Evolutionary conservation across 2,797 vertebrate genomes (phyloP), one percentile per base, ranked within the genome.

Genomic region (Sitta carolinensis): DNA sequence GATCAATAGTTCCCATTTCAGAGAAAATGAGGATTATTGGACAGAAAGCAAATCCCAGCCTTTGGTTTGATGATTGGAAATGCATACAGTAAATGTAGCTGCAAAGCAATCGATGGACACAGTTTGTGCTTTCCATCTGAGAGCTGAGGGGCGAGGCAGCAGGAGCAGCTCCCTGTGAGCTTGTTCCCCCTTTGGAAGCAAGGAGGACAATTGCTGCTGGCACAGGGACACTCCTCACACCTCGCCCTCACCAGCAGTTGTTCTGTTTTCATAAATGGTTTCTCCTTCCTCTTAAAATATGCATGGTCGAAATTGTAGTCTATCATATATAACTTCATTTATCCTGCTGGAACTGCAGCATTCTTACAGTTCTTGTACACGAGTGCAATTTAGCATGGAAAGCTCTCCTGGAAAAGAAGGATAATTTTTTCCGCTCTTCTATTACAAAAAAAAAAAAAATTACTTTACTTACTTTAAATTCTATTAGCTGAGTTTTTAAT

Each of bases 11-110:
- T 96, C 48, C 69, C 84, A 89, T 92, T 58, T 82, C 55, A 70
- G 34, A 78, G 92, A 84, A 90, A 88, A 89, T 82, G 43, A 92
- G 64, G 78, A 73, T 95, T 95, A 88, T 64, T 91, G 89, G 51
- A 27, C 29, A 69, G 57, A 80, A 43, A 68, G 87, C 82, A 83
- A 51, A 72, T 43, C 50, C 45, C 79, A 72, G 70, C 45, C 27
- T 80, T 73, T 59, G 80, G 61, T 78, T 74, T 86, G 85, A 22
- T 85, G 79, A 73, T 67, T 89, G 89, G 84, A 87, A 91, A 90
- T 58, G 79, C 67, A 40, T 94, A 67, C 59, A 82, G 77, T 58
- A 34, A 75, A 93, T 54, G 70, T 80, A 77, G 69, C 75, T 4
- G 5, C 90, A 87, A 58, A 80, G 67, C 48, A 57, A 88, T 93